Conservation (phyloP, 2,797 vertebrate genomes). For the Syngnathus acus region DNA sequence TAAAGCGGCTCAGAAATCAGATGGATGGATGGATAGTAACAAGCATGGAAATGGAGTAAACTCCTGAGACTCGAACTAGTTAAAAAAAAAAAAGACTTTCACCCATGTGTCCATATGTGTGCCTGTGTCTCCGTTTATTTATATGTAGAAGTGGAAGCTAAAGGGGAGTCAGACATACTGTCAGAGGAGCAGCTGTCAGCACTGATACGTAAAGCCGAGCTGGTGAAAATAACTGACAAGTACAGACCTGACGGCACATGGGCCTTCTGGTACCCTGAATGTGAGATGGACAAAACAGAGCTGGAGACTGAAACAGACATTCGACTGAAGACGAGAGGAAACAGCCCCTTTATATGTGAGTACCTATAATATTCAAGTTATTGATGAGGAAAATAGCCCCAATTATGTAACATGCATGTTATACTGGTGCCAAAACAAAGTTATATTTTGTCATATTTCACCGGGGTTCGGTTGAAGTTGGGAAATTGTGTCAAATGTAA, state of each 20-base stretch:
- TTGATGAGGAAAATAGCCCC: too few relatives aligned
- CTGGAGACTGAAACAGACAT: constrained; percentile 73
- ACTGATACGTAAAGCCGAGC: constrained; percentile 69
- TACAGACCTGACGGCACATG: constrained; percentile 63
- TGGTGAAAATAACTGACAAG: constrained; percentile 66
- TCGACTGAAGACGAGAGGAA: constrained; percentile 78
- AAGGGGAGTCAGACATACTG: constrained; percentile 73
- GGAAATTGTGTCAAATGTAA: too few relatives aligned
- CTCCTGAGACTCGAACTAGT: not conserved
- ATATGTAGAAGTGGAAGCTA: constrained; percentile 74
- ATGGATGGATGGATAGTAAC: not conserved
- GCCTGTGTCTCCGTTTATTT: not conserved
- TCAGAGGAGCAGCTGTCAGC: constrained; percentile 64
- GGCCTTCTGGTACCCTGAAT: constrained; percentile 81
- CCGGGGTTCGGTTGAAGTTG: too few relatives aligned
- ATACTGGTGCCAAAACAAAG: too few relatives aligned
- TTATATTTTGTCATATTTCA: too few relatives aligned
- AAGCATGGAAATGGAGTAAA: not conserved
- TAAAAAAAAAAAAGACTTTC: not conserved
- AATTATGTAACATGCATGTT: too few relatives aligned
- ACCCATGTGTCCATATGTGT: not conserved
- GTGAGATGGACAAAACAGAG: constrained; percentile 74
- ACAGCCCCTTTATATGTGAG: constrained; percentile 83
- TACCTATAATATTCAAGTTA: not conserved
- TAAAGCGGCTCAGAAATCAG: too few relatives aligned